These are phyloP conservation scores for Scaptodrosophila latifasciaeformis DNA, from an alignment of 2,888 invertebrate species.

Conservation along the genomic window DNA sequence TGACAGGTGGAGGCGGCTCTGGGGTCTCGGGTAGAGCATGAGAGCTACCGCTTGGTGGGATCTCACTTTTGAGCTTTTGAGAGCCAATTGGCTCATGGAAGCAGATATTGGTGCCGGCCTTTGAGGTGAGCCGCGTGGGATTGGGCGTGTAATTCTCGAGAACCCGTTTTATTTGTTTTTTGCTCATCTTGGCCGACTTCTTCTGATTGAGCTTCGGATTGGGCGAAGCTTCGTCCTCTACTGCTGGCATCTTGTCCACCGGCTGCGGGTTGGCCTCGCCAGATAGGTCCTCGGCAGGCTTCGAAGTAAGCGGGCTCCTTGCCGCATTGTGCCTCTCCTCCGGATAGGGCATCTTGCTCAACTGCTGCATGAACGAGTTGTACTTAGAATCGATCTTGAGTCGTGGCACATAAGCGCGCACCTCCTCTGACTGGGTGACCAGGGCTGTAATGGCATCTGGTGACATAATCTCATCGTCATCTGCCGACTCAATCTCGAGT, in stretches of 20 bases:
- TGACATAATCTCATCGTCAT: background rate
- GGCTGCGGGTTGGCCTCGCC: too few relatives aligned
- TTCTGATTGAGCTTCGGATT: too few relatives aligned
- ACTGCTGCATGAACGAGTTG: slow-evolving; percentile 31
- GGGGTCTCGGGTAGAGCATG: slow-evolving; percentile 33
- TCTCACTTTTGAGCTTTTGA: too few relatives aligned
- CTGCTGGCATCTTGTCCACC: too few relatives aligned
- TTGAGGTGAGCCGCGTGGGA: slow-evolving; percentile 18
- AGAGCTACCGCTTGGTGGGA: too few relatives aligned
- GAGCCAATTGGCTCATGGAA: slow-evolving; percentile 37
- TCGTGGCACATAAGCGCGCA: slow-evolving; percentile 24
- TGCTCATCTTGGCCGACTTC: background rate
- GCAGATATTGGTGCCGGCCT: slow-evolving; percentile 31
- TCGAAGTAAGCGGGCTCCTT: too few relatives aligned
- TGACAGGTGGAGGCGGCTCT: background rate
- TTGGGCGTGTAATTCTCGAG: slow-evolving; percentile 25
- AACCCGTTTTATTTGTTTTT: background rate
- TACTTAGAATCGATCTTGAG: slow-evolving; percentile 39
- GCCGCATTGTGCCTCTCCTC: slow-evolving; percentile 12
- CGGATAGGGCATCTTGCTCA: slow-evolving; percentile 27
- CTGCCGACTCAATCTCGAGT: too few relatives aligned
- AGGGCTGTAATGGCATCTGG: background rate
- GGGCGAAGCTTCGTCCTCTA: background rate
- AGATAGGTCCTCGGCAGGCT: too few relatives aligned
- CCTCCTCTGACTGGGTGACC: background rate